Percentiles rank a stretch among this genome's conserved stretches.
These are phyloP conservation scores for Sycophaga agraensis DNA, from an alignment of 1,140 invertebrate species.

Conservation along the genomic window DNA sequence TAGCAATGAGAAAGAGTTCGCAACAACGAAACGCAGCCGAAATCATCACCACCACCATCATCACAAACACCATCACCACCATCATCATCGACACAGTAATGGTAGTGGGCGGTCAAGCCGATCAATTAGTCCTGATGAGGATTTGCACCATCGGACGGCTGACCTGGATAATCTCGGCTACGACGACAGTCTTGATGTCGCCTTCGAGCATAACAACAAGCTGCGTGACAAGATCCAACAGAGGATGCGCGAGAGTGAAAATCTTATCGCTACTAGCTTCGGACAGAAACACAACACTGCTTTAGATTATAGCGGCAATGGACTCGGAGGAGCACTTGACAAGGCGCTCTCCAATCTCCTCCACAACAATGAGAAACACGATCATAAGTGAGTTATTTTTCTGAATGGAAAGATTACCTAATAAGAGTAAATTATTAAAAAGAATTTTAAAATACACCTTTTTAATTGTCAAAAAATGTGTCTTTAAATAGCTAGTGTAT, in stretches of 20 bases:
- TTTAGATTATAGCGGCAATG: slow-evolving; percentile 41
- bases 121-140: slow-evolving; percentile 40
- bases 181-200: slow-evolving; percentile 54
- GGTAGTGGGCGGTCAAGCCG: slow-evolving; percentile 36
- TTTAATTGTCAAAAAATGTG: neutral
- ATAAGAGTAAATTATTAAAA: too few species aligned
- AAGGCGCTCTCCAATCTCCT: slow-evolving; percentile 53
- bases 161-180: slow-evolving; percentile 44
- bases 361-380: slow-evolving; percentile 51
- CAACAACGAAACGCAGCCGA: slow-evolving; percentile 11
- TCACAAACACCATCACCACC: slow-evolving; percentile 15
- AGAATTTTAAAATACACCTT: too few species aligned
- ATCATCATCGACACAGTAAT: slow-evolving; percentile 7
- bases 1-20: slow-evolving; percentile 43
- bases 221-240: slow-evolving; percentile 55
- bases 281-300: too few species aligned
- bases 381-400: slow-evolving; percentile 48
- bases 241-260: slow-evolving; percentile 54
- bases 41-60: slow-evolving; percentile 16
- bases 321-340: slow-evolving; percentile 47
- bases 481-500: neutral
- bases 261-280: slow-evolving; percentile 49
- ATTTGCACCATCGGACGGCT: slow-evolving; percentile 31
- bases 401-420: too few species aligned
- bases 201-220: slow-evolving; percentile 56